These are phyloP conservation scores for Morone saxatilis DNA, from an alignment of 2,113 vertebrate genomes.

Conservation along the genomic window DNA sequence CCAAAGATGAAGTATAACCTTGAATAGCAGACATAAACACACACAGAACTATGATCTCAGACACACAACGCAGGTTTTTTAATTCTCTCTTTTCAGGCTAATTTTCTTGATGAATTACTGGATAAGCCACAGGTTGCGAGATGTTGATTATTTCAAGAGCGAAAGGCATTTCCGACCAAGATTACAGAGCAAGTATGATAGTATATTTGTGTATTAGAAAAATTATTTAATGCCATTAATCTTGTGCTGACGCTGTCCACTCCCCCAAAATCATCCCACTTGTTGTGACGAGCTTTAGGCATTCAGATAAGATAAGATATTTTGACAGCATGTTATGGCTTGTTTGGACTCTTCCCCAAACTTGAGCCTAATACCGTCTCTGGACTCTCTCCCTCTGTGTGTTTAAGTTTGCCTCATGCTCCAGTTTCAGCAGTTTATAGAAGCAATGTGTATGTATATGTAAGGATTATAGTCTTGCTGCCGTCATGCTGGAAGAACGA, in stretches of 20 bases:
- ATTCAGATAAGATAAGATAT: constrained; percentile 56
- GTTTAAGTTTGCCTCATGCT: constrained; percentile 50
- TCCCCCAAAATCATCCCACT: neutral
- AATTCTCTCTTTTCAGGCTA: neutral
- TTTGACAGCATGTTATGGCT: constrained; percentile 29
- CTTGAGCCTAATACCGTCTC: neutral
- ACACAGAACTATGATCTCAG: constrained; percentile 6
- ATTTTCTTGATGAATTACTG: constrained; percentile 7
- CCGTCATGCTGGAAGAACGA: constrained; percentile 4
- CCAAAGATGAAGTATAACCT: neutral
- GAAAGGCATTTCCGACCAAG: neutral
- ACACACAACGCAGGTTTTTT: neutral
- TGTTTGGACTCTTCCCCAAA: constrained; percentile 29
- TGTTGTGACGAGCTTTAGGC: constrained; percentile 46
- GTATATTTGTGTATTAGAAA: neutral
- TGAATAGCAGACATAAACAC: neutral
- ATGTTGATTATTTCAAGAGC: neutral
- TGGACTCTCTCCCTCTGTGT: constrained; percentile 23
- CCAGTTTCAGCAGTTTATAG: constrained; percentile 54
- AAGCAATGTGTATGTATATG: constrained; percentile 34
- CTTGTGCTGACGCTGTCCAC: constrained; percentile 11
- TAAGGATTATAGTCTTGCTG: constrained; percentile 32
- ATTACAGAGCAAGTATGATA: neutral
- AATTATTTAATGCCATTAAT: constrained; percentile 15
- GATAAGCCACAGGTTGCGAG: neutral